phyloP scores from a whole-genome alignment of 2,888 invertebrate species.

The Diloba caeruleocephala region DNA sequence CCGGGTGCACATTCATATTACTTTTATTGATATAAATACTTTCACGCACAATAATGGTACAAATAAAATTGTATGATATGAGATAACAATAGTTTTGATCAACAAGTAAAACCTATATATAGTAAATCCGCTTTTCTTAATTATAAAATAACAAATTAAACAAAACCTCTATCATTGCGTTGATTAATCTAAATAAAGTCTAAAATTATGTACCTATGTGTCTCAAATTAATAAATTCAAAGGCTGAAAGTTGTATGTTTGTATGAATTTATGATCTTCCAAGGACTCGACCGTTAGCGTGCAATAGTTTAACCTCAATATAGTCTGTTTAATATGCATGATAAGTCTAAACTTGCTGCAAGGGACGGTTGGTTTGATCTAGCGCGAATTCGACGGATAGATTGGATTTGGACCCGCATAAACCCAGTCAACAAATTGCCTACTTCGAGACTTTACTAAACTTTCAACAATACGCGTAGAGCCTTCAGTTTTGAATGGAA shows the following conservation, averaged over 20 bases:
- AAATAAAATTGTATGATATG: too few species aligned
- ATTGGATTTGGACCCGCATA: constrained; percentile 68
- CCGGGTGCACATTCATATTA: too few species aligned
- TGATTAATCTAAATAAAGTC: too few species aligned
- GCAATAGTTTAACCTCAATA: constrained; percentile 23
- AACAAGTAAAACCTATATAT: too few species aligned
- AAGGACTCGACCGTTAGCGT: constrained; percentile 5
- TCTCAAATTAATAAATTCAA: too few species aligned
- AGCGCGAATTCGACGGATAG: constrained; percentile 61
- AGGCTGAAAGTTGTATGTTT: constrained; percentile 25
- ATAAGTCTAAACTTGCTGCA: constrained; percentile 54
- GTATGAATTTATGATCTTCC: constrained; percentile 31
- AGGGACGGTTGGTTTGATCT: constrained; percentile 51
- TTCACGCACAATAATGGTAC: too few species aligned
- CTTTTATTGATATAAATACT: too few species aligned
- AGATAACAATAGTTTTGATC: too few species aligned
- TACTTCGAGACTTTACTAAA: constrained; percentile 57
- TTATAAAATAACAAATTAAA: too few species aligned
- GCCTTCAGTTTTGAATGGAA: constrained; percentile 51
- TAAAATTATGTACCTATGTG: too few species aligned
- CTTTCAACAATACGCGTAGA: constrained; percentile 60
- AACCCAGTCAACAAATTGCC: constrained; percentile 61
- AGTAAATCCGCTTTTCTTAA: too few species aligned
- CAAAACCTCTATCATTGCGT: too few species aligned
- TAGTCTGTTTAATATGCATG: constrained; percentile 57